Conservation (phyloP, 2,888 invertebrate species). For the Invenusta paracnida region DNA sequence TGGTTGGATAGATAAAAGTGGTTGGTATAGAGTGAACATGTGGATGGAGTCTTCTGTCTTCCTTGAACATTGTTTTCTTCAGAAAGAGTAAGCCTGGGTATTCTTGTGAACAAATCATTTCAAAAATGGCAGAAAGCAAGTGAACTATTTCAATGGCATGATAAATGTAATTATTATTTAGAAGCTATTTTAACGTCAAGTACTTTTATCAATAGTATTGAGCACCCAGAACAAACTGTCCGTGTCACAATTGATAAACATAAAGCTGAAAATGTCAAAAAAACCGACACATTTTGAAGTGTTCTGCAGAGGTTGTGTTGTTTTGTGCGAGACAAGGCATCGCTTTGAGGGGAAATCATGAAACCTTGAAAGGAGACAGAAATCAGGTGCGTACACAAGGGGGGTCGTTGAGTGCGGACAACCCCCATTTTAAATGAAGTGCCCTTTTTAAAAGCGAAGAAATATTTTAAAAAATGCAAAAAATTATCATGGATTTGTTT, state of each 20-base stretch:
- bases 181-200: neutral
- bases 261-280: slow-evolving; percentile 23
- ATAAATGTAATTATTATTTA: neutral
- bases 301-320: slow-evolving; percentile 9
- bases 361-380: slow-evolving; percentile 11
- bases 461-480: no score
- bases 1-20: neutral
- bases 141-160: slow-evolving; percentile 17
- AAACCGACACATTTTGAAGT: slow-evolving; percentile 9
- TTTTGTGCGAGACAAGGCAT: slow-evolving; percentile 17
- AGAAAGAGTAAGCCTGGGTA: neutral
- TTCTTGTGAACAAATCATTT: neutral
- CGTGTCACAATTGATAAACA: slow-evolving; percentile 19
- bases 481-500: no score
- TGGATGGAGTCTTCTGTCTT: neutral
- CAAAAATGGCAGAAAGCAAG: neutral
- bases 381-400: no score
- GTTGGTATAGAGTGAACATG: neutral
- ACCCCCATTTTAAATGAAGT: no score
- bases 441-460: no score
- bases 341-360: neutral
- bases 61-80: neutral
- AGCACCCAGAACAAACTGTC: slow-evolving; percentile 18
- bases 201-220: slow-evolving; percentile 7
- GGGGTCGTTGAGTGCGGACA: no score